Conservation (phyloP, 2,113 vertebrate species). For the Labrus mixtus region DNA sequence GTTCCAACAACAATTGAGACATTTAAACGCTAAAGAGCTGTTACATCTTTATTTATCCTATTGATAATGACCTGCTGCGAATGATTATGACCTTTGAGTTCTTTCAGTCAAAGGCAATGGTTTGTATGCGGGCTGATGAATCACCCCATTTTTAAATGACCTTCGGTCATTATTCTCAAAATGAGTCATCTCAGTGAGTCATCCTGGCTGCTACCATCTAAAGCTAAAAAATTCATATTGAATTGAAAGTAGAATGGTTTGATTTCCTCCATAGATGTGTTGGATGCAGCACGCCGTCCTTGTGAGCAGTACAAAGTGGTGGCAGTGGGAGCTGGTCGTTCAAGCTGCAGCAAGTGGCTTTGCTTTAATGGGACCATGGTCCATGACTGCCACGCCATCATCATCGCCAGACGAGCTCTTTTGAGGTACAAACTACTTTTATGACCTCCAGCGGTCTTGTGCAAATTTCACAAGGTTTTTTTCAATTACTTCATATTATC, state of each 20-base stretch:
- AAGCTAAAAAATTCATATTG: neutral
- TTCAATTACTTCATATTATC: too few species aligned
- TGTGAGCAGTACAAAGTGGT: constrained; percentile 85
- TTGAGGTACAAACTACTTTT: constrained; percentile 80
- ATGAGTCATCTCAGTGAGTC: neutral
- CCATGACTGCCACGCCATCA: constrained; percentile 87
- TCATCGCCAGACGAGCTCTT: constrained; percentile 87
- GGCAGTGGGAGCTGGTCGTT: constrained; percentile 84
- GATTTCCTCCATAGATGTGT: constrained; percentile 55
- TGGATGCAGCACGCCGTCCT: constrained; percentile 55
- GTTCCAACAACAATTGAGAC: neutral
- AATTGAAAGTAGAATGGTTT: neutral
- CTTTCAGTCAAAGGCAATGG: neutral
- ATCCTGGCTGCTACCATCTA: neutral
- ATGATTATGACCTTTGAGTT: neutral
- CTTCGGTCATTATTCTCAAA: neutral
- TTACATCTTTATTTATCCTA: neutral
- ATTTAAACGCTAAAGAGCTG: neutral
- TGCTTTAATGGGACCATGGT: constrained; percentile 84
- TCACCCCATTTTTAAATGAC: neutral
- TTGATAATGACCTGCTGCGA: neutral
- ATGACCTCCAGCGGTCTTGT: neutral
- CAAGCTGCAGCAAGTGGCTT: constrained; percentile 81
- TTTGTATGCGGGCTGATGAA: constrained; percentile 14
- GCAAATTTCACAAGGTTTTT: too few species aligned